Evolutionary conservation across 1,140 invertebrate species (phyloP), one percentile per base, ranked within the genome.

Genomic region (Drosophila aff.): DNA sequence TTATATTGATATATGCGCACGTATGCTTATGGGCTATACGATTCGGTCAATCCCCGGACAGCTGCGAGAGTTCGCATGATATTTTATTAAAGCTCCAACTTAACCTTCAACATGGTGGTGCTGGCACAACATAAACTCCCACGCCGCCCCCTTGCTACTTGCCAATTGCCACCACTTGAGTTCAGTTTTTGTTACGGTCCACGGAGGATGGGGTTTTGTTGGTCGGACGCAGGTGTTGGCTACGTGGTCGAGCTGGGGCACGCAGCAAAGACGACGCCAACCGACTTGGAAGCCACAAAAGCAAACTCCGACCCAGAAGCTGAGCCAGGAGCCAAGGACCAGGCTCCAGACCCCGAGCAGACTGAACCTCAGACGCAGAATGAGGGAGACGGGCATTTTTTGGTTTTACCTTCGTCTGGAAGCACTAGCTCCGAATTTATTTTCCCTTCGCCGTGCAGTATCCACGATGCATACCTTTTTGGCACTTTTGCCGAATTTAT

Each of bases 401-500:
- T 55, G 65, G 65, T 68, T 79, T 79, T 67, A 76, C 82, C 85
- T 89, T 66, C 80, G 81, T 72, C 83, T 89, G 79, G 81, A 85
- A 89, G 76, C 77, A 68, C 77, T 82, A 67, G 64, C 71, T 83
- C 60, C 69, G 40, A 58, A 43, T 66, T 60, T 46, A 53, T 53
- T 60, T 68, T 77, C 61, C 41, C 40, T 66, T 77, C 58, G 38
- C 40, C 58, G n/a, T 63, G 60, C 50, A 64, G 69, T 60, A 64
- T 68, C 62, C 47, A 69, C 78, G 66, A 68, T 87, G 84, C 85
- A 90, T 89, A 89, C 85, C 85, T 89, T 89, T 89, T 76, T 89
- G 85, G 81, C 85, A 89, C 85, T 89, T 89, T 74, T 89, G 61
- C 68, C 80, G 85, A 89, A 89, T 89, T 89, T 89, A 89, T 89